phyloP scores from a whole-genome alignment of 2,888 invertebrate genomes.

The Caenorhabditis japonica region DNA sequence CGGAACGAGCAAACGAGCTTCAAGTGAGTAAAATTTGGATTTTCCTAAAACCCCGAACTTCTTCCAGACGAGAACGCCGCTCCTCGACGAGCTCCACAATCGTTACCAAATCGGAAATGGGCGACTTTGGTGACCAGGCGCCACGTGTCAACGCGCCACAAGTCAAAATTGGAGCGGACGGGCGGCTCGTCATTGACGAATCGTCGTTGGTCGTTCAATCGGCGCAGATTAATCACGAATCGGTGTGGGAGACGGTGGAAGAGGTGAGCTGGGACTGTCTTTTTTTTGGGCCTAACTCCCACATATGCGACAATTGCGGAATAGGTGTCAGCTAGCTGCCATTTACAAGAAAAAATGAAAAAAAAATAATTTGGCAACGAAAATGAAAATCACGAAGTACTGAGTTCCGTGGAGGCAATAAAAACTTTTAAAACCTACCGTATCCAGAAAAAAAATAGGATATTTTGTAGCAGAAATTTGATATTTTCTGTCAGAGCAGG shows the following conservation, averaged over 20 bases:
- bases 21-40: slow-evolving; percentile 44
- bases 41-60: neutral
- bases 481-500: too few species aligned
- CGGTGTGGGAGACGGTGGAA: slow-evolving; percentile 70
- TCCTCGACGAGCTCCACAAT: slow-evolving; percentile 41
- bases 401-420: too few species aligned
- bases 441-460: too few species aligned
- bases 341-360: too few species aligned
- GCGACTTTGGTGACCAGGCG: slow-evolving; percentile 6
- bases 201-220: slow-evolving; percentile 63
- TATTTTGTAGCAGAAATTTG: too few species aligned
- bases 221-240: slow-evolving; percentile 45
- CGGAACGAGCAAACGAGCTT: slow-evolving; percentile 62
- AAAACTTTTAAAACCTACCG: too few species aligned
- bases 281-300: neutral
- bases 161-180: slow-evolving; percentile 69
- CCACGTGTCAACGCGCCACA: slow-evolving; percentile 49
- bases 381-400: too few species aligned
- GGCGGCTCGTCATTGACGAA: slow-evolving; percentile 69
- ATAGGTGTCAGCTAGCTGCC: too few species aligned
- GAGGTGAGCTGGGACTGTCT: slow-evolving; percentile 59
- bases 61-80: slow-evolving; percentile 36
- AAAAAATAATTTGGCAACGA: too few species aligned
- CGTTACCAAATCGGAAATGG: slow-evolving; percentile 36
- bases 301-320: neutral